Evolutionary conservation across 2,797 vertebrate genomes (phyloP).

Genomic region (Coccyzus lansbergi): DNA sequence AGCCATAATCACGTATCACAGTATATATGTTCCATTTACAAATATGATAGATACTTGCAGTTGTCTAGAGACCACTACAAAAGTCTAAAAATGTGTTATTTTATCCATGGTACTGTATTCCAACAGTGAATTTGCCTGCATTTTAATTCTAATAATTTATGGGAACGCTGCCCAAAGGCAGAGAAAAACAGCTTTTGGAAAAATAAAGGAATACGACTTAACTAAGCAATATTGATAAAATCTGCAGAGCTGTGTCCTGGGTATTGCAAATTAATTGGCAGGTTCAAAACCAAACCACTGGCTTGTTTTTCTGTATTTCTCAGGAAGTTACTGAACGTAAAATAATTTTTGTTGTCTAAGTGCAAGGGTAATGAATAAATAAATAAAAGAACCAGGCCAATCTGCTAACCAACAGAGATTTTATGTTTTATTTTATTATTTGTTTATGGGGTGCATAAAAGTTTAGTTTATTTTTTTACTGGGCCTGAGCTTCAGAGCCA

Average conservation of each 20-base stretch:
- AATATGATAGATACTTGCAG: neutral
- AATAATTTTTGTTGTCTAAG: conserved; percentile 18
- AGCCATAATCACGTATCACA: accelerated
- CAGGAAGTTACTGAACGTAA: conserved; percentile 29
- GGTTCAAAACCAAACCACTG: neutral
- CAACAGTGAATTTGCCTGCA: neutral
- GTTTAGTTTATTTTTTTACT: conserved; percentile 64
- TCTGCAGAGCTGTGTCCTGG: neutral
- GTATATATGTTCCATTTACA: neutral
- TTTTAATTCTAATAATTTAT: neutral
- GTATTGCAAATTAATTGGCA: neutral
- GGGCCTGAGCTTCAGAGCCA: conserved; percentile 29
- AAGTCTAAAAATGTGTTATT: neutral
- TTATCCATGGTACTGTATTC: neutral
- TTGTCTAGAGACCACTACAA: neutral
- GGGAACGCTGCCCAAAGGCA: neutral
- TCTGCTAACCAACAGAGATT: conserved; percentile 12
- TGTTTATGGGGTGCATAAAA: conserved; percentile 57
- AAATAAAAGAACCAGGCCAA: conserved; percentile 28
- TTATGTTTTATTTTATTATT: conserved; percentile 51
- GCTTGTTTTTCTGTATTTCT: conserved; percentile 1
- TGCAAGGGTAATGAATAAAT: neutral
- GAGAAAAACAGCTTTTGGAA: neutral
- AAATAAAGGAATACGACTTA: neutral
- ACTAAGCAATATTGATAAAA: neutral